These are phyloP conservation scores for Parauchenoglanis ngamensis DNA, from an alignment of 2,797 vertebrate genomes.

Conservation along the genomic window DNA sequence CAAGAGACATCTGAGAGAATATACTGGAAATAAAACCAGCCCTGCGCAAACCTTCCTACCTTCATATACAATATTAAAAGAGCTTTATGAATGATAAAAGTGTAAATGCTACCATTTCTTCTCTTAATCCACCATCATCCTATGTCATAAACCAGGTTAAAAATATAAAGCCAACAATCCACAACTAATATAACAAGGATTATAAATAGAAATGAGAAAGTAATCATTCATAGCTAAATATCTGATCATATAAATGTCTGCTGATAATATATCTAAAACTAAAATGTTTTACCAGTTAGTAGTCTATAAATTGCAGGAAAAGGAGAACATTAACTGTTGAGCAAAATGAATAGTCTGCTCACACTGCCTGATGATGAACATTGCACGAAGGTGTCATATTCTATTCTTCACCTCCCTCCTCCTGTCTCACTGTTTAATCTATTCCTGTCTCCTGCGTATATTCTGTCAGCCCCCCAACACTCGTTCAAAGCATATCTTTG, in stretches of 20 bases:
- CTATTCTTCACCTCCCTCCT: constrained; percentile 61
- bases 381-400: constrained; percentile 52
- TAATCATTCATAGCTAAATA: neutral
- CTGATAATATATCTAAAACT: neutral
- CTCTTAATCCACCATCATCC: neutral
- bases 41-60: neutral
- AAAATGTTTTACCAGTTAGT: constrained; percentile 7
- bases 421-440: constrained; percentile 49
- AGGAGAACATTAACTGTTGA: neutral
- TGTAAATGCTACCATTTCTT: neutral
- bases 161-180: neutral
- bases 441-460: constrained; percentile 51
- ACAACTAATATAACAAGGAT: neutral
- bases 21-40: neutral
- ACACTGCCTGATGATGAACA: constrained; percentile 18
- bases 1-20: constrained; percentile 11
- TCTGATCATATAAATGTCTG: too few relatives aligned
- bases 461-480: constrained; percentile 28
- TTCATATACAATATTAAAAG: neutral
- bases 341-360: constrained; percentile 20
- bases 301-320: neutral
- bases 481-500: constrained; percentile 49
- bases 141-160: neutral
- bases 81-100: neutral
- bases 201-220: neutral